Conservation (phyloP, 2,113 vertebrate species). For the Cryptoleucopteryx plumbea region DNA sequence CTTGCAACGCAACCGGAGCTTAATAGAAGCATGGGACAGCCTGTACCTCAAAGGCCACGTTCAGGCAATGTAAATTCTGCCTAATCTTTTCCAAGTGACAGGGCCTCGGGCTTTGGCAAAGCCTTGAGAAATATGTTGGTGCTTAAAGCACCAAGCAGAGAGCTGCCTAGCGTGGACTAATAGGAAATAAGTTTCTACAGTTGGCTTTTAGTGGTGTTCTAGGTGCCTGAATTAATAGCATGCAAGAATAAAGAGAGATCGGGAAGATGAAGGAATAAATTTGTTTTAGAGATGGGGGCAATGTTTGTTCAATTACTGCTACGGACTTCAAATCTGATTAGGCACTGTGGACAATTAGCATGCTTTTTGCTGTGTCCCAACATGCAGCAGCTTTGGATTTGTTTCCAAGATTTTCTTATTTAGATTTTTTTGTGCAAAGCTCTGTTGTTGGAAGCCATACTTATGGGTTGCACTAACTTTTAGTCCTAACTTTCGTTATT, state of each 20-base stretch:
- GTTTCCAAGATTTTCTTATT: neutral
- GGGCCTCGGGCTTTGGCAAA: neutral
- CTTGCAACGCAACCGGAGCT: neutral
- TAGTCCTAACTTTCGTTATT: neutral
- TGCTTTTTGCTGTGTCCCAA: neutral
- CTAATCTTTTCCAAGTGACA: neutral
- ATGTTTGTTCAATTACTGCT: neutral
- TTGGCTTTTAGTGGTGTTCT: neutral
- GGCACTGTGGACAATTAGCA: accelerated
- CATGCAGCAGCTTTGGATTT: neutral
- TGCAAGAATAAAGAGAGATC: neutral
- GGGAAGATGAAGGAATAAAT: neutral
- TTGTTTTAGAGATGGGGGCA: neutral
- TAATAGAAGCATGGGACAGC: neutral
- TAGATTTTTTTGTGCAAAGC: neutral
- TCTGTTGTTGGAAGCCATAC: accelerated
- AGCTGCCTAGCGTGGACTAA: neutral
- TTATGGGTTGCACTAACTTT: neutral
- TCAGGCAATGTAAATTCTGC: neutral
- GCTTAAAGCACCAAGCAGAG: neutral
- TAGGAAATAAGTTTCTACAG: neutral
- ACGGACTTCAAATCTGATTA: neutral
- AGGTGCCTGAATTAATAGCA: neutral
- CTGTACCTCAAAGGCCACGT: neutral
- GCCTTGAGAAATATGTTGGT: neutral